A percentile compares a stretch with the other conserved stretches of the same genome.
phyloP scores from a whole-genome alignment of 2,113 vertebrate species.

The Engraulis encrasicolus region DNA sequence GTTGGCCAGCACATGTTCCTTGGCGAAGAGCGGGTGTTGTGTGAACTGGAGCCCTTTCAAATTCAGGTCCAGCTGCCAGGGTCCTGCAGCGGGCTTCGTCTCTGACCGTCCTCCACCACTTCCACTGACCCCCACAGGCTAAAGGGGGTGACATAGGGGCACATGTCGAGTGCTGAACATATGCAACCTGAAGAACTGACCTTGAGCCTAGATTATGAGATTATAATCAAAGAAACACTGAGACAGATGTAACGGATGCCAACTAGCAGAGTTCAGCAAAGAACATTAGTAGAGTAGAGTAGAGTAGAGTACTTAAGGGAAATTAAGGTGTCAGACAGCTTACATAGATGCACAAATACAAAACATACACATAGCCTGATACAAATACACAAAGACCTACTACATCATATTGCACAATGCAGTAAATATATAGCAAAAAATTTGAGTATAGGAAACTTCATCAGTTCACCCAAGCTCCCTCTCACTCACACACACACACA shows the following conservation, averaged over 20 bases:
- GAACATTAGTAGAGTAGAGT: too few species aligned
- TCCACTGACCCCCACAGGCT: constrained; percentile 44
- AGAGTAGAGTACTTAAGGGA: too few species aligned
- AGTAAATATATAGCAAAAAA: too few species aligned
- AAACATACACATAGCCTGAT: too few species aligned
- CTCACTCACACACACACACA: too few species aligned
- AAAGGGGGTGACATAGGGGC: constrained; percentile 10
- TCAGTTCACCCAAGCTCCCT: too few species aligned
- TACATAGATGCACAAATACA: too few species aligned
- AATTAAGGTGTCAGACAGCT: too few species aligned
- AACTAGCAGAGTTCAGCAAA: too few species aligned
- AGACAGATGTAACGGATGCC: not conserved
- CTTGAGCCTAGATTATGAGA: constrained; percentile 67
- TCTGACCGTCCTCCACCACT: constrained; percentile 4
- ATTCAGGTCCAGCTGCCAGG: constrained; percentile 82
- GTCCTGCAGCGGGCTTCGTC: not conserved
- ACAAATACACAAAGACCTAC: too few species aligned
- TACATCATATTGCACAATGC: too few species aligned
- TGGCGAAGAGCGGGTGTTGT: constrained; percentile 82
- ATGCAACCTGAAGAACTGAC: not conserved
- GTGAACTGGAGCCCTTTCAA: constrained; percentile 80
- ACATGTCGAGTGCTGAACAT: not conserved
- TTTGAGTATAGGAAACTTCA: too few species aligned
- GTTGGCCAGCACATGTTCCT: constrained; percentile 79
- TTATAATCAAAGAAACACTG: constrained; percentile 12